Percentiles rank a stretch among this genome's conserved stretches.
Conservation (phyloP, 2,888 invertebrate genomes). For the Noctua comes region DNA sequence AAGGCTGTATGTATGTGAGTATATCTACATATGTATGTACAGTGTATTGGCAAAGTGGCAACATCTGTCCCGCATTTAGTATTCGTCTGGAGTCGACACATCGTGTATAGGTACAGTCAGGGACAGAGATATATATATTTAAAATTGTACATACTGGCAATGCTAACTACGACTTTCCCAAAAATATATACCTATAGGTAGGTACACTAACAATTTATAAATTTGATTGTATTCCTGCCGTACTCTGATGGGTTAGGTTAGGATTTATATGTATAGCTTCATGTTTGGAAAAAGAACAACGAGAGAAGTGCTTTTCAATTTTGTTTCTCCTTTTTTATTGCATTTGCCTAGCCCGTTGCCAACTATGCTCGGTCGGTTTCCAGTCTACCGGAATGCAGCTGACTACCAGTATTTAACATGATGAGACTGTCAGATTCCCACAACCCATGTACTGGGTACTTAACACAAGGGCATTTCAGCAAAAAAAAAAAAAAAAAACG, state of each 20-base stretch:
- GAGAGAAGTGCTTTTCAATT: not conserved
- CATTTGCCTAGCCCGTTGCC: not conserved
- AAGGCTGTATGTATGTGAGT: not conserved
- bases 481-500: not conserved
- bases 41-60: slow-evolving; percentile 16
- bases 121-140: not conserved
- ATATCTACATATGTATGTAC: not conserved
- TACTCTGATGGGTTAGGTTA: not conserved
- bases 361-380: too few relatives aligned
- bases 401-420: not conserved
- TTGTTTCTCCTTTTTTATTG: not conserved
- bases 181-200: not conserved
- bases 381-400: not conserved
- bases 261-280: not conserved
- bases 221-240: not conserved
- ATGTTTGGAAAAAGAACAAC: not conserved
- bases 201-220: not conserved
- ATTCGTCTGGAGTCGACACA: slow-evolving; percentile 50
- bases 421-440: not conserved
- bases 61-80: slow-evolving; percentile 39
- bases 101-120: slow-evolving; percentile 16
- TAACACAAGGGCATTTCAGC: not conserved
- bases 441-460: not conserved
- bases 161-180: not conserved
- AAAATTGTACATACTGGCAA: not conserved